Percentiles rank a stretch among this genome's conserved stretches.
These are phyloP conservation scores for Plebejus argus DNA, from an alignment of 2,888 invertebrate species.

Conservation along the genomic window DNA sequence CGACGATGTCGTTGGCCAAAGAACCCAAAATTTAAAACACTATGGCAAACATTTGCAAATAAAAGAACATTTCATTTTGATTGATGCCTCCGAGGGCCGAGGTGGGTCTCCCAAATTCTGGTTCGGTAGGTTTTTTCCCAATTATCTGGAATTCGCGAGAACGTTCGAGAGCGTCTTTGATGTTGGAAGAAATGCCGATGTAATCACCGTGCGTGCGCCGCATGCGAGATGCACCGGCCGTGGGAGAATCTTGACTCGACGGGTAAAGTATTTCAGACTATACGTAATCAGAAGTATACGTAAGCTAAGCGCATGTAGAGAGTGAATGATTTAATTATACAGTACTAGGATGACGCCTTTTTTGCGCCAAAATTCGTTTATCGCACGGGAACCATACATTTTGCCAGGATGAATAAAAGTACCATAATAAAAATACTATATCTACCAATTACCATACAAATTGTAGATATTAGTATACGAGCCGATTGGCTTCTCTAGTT, in stretches of 20 bases:
- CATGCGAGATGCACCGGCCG: neutral
- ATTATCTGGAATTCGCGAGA: conserved; percentile 24
- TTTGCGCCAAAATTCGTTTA: too few species aligned
- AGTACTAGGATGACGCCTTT: too few species aligned
- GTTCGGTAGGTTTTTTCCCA: conserved; percentile 27
- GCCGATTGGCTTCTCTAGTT: too few species aligned
- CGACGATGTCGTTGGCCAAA: neutral
- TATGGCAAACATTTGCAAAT: neutral
- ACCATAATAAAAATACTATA: too few species aligned
- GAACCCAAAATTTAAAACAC: neutral
- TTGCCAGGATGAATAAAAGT: too few species aligned
- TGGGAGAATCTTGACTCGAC: neutral
- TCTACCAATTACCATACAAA: too few species aligned
- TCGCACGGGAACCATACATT: too few species aligned
- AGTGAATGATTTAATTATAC: too few species aligned
- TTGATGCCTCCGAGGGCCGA: neutral
- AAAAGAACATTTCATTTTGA: neutral
- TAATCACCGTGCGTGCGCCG: conserved; percentile 14
- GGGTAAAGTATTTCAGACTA: neutral
- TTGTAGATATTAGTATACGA: too few species aligned
- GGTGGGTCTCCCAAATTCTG: conserved; percentile 1
- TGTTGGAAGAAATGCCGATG: conserved; percentile 23
- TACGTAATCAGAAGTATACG: neutral
- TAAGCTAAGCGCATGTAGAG: too few species aligned
- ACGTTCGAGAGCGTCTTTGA: conserved; percentile 9